Evolutionary conservation across 1,140 invertebrate genomes (phyloP), one percentile per base, ranked within the genome.

Genomic region (Diuraphis noxia): DNA sequence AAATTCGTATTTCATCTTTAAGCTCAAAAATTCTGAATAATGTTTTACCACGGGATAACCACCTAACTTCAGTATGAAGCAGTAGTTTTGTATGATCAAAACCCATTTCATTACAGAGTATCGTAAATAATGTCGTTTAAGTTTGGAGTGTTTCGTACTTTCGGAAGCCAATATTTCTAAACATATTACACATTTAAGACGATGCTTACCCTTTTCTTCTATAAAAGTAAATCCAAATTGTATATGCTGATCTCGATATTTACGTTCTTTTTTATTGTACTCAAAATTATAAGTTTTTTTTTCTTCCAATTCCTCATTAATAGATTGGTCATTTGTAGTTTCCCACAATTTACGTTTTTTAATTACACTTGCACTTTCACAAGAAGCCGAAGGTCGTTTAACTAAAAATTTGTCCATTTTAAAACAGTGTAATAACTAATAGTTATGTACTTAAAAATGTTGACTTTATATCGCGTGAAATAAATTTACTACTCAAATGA

Each of bases 161-260:
- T 91, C 89, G 38, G 46, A 56, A 90, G 63, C 92, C 92, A 93
- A 92, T 92, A 93, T 92, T 46, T 91, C 92, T 92, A 91, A 81
- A 88, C 92, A 92, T 89, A 93, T 92, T 38, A 93, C 92, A 92
- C 93, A 93, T 40, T 93, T 93, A n/a, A 92, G 92, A 30, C 79
- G 38, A 41, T 82, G 81, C 25, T 84, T 43, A 46, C 79, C 38
- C 40, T 81, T 40, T 40, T 40, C 79, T 40, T 81, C 79, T 25
- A 81, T 40, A 81, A 81, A 81, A 81, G 79, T 40, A 81, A 81
- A 81, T 81, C 79, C 23, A 81, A 81, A 81, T 40, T 81, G 21
- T 81, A 40, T 81, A 25, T 81, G 40, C 17, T 79, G 34, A 38
- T 79, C 79, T 40, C 40, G 38, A 81, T 40, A 81, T 81, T 81